These are phyloP conservation scores for Calephelis perditalis DNA, from an alignment of 2,888 invertebrate genomes.

Conservation along the genomic window DNA sequence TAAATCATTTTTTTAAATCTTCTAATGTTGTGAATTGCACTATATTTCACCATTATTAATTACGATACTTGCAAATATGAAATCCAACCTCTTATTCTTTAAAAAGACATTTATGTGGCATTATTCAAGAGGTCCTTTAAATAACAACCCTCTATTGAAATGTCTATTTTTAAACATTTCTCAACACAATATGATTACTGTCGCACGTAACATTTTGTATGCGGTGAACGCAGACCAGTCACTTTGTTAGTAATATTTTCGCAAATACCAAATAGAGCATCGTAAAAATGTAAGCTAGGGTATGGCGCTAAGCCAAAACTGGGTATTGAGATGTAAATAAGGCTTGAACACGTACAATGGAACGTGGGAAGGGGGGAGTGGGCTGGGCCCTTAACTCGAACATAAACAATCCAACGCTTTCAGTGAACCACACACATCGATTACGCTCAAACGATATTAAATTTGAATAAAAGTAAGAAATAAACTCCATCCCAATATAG, in stretches of 20 bases:
- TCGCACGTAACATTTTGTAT: too few relatives aligned
- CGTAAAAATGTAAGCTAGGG: slow-evolving; percentile 22
- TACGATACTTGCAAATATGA: too few relatives aligned
- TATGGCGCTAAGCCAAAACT: slow-evolving; percentile 50
- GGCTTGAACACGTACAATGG: slow-evolving; percentile 66
- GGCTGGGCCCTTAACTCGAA: slow-evolving; percentile 51
- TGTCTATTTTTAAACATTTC: too few relatives aligned
- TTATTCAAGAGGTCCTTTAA: too few relatives aligned
- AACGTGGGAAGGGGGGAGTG: slow-evolving; percentile 57
- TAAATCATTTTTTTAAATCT: too few relatives aligned
- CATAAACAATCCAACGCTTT: slow-evolving; percentile 52
- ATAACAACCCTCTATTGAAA: too few relatives aligned
- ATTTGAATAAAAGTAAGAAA: neutral
- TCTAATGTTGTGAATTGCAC: too few relatives aligned
- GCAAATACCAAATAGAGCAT: slow-evolving; percentile 11
- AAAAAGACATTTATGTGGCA: too few relatives aligned
- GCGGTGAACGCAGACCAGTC: neutral
- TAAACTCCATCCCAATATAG: neutral
- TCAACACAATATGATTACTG: too few relatives aligned
- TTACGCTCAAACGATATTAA: neutral
- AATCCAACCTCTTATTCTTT: too few relatives aligned
- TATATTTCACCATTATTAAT: too few relatives aligned
- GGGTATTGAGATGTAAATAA: slow-evolving; percentile 72
- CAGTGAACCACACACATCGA: slow-evolving; percentile 32
- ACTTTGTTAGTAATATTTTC: slow-evolving; percentile 7